Evolutionary conservation across 2,888 invertebrate species (phyloP).

Genomic region (Ctenicera cuprea): DNA sequence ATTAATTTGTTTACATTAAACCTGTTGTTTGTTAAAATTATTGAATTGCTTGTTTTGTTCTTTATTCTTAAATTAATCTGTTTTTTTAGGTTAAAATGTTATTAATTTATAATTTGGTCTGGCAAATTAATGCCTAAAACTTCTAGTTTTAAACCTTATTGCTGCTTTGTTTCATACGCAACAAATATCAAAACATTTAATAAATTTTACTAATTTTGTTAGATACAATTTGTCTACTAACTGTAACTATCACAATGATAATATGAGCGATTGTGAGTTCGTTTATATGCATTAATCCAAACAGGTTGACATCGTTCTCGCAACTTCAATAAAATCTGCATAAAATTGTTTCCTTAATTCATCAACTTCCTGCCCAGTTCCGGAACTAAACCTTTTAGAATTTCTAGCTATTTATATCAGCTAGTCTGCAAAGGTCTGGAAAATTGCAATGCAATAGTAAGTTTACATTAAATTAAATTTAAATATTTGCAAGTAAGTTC

Average conservation of each 20-base stretch:
- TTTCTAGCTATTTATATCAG: background rate
- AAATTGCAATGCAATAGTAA: background rate
- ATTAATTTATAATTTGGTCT: too few species aligned
- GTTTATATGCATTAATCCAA: constrained; percentile 6
- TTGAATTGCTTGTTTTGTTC: too few species aligned
- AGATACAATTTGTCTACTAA: too few species aligned
- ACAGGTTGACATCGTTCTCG: background rate
- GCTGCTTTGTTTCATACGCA: too few species aligned
- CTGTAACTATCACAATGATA: background rate
- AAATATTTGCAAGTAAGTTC: background rate
- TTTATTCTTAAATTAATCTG: too few species aligned
- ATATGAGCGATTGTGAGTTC: background rate
- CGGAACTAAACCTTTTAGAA: constrained; percentile 2
- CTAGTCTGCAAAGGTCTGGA: background rate
- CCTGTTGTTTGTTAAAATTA: too few species aligned
- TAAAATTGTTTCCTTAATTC: constrained; percentile 41
- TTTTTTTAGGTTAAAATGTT: too few species aligned
- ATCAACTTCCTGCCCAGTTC: constrained; percentile 9
- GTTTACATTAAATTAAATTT: background rate
- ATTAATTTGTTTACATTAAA: too few species aligned
- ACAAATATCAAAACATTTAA: too few species aligned
- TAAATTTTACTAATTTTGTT: too few species aligned
- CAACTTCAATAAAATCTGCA: constrained; percentile 36
- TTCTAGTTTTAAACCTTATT: too few species aligned
- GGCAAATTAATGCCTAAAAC: too few species aligned